Evolutionary conservation across 2,888 invertebrate genomes (phyloP).

Genomic region (Mimachlamys varia): DNA sequence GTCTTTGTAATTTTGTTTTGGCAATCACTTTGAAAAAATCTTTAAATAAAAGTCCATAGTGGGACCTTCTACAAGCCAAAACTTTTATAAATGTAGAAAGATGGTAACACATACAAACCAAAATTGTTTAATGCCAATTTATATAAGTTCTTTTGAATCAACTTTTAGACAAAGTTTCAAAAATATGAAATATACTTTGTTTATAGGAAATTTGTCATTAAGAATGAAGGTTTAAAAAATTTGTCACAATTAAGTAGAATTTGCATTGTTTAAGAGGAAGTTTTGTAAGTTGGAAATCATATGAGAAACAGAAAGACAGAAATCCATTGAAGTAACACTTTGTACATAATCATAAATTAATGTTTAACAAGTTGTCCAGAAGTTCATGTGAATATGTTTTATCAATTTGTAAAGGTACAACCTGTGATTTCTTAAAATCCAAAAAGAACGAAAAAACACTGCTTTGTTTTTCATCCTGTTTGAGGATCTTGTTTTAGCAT

Average conservation of each 20-base stretch:
- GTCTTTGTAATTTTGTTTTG: too few species aligned
- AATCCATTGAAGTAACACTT: slow-evolving; percentile 13
- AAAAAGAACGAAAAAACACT: not conserved
- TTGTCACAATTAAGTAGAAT: not conserved
- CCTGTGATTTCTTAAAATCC: not conserved
- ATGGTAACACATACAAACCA: too few species aligned
- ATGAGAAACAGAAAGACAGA: slow-evolving; percentile 9
- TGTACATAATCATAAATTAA: not conserved
- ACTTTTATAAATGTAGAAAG: too few species aligned
- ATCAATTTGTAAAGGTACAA: not conserved
- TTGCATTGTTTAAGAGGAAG: not conserved
- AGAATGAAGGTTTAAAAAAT: not conserved
- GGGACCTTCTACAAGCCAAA: too few species aligned
- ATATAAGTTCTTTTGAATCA: too few species aligned
- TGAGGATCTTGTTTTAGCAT: slow-evolving; percentile 21
- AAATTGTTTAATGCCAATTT: too few species aligned
- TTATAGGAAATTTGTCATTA: too few species aligned
- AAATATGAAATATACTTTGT: too few species aligned
- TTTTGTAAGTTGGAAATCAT: not conserved
- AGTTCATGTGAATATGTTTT: not conserved
- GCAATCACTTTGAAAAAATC: too few species aligned
- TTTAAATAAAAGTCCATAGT: too few species aligned
- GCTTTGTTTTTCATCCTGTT: not conserved
- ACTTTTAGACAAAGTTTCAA: too few species aligned
- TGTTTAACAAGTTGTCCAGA: not conserved